These are phyloP conservation scores for Acipenser ruthenus DNA, from an alignment of 2,797 vertebrate genomes.

Conservation along the genomic window DNA sequence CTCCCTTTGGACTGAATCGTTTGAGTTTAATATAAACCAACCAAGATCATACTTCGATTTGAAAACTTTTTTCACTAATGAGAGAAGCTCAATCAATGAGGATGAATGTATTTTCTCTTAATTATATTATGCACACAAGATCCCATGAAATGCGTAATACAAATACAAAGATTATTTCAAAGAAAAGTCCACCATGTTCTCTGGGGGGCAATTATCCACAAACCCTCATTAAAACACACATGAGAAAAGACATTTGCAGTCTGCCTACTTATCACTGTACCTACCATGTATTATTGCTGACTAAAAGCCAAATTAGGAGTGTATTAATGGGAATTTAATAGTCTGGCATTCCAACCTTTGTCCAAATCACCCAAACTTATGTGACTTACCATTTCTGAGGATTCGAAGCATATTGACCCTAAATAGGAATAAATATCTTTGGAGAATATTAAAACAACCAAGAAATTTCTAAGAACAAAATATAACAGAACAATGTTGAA, in stretches of 20 bases:
- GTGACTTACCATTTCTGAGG: too few relatives aligned
- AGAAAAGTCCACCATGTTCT: neutral
- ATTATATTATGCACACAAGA: neutral
- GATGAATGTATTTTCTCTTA: neutral
- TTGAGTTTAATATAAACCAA: neutral
- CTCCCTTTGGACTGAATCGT: neutral
- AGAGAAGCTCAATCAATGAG: slow-evolving; percentile 1
- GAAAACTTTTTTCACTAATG: neutral
- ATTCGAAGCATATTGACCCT: too few relatives aligned
- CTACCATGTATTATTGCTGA: neutral
- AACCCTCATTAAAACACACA: slow-evolving; percentile 2
- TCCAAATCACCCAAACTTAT: too few relatives aligned
- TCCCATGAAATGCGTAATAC: neutral
- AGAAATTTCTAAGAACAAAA: too few relatives aligned
- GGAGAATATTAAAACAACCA: too few relatives aligned
- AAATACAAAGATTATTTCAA: neutral
- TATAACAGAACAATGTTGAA: too few relatives aligned
- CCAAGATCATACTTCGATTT: neutral
- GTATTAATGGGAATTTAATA: too few relatives aligned
- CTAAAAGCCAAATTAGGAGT: neutral
- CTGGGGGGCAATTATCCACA: slow-evolving; percentile 3
- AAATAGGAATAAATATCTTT: too few relatives aligned
- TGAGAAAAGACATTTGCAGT: neutral
- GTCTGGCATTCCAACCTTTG: too few relatives aligned
- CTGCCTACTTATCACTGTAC: neutral